Evolutionary conservation across 2,888 invertebrate species (phyloP), one percentile per base, ranked within the genome.

Genomic region (Limnephilus auricula): DNA sequence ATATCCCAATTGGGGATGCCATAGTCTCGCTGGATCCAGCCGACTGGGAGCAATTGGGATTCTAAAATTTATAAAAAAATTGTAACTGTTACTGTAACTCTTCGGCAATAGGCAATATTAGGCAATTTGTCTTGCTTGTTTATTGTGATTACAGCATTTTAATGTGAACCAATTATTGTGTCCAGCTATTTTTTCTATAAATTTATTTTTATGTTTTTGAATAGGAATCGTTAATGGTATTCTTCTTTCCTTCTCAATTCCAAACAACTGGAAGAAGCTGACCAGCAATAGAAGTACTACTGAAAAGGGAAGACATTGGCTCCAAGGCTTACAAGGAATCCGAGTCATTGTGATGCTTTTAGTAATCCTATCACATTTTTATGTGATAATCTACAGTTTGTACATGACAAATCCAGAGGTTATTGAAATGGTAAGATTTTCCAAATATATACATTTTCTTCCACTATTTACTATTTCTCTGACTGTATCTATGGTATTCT

Each of bases 251-350:
- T 89, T 89, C 79, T 89, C 89, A 15, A 79, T 37, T 12, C 78
- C 32, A 30, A 37, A 34, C 25, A 89, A 89, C 79, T 89, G 89
- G 89, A 34, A 37, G 25, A 78, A 89, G 79, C 30, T 89, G 79
- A 87, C 78, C 65, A 87, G 50, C 18, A n/a, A 2, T 40, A 40
- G 10, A 40, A 40, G 40, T 65, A n/a, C 0, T 65, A 65, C 65
- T 6, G n/a, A 65, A 9, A 65, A 65, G 9, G 65, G 65, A 65
- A 65, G 65, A 65, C 18, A 84, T 32, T 84, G 84, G 84, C 12
- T 37, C n/a, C 65, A 50, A n/a, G 89, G 92, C 1, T 84, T 92
- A 34, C 92, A 92, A 80, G 92, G 92, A 82, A 85, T 92, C 79
- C 80, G 92, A 25, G 90, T 90, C 34, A 65, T 92, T 10, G 90